Evolutionary conservation across 2,888 invertebrate genomes (phyloP).

Genomic region (Drosophila prostipennis): DNA sequence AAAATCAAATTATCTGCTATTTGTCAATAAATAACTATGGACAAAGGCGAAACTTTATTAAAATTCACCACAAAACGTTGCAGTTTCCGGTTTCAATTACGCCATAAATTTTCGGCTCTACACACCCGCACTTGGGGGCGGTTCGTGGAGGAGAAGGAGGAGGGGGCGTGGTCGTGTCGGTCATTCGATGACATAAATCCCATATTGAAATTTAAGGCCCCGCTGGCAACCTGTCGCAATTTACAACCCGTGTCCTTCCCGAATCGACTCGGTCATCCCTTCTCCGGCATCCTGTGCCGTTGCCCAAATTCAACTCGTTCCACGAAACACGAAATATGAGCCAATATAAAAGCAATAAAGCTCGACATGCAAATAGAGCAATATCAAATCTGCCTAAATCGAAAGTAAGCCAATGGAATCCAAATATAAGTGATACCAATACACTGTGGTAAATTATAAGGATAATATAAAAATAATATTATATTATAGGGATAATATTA

Average conservation of each 20-base stretch:
- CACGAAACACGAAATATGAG: conserved; percentile 69
- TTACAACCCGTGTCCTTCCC: conserved; percentile 63
- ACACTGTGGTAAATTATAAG: no score
- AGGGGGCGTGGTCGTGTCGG: conserved; percentile 26
- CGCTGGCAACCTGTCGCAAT: conserved; percentile 76
- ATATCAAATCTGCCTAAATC: conserved; percentile 54
- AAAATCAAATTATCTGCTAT: conserved; percentile 78
- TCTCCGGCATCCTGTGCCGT: neutral
- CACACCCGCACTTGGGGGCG: conserved; percentile 47
- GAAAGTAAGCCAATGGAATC: conserved; percentile 6
- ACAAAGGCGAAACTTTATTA: conserved; percentile 76
- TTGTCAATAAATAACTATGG: conserved; percentile 74
- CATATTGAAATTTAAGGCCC: conserved; percentile 77
- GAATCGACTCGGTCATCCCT: conserved; percentile 11
- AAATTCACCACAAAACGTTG: conserved; percentile 78
- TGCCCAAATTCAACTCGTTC: conserved; percentile 2
- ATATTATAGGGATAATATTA: no score
- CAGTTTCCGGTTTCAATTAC: conserved; percentile 79
- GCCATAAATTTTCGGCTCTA: conserved; percentile 69
- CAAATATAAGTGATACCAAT: neutral
- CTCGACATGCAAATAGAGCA: conserved; percentile 47
- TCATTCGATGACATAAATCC: conserved; percentile 59
- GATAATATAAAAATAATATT: no score
- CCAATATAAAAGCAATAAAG: conserved; percentile 77
- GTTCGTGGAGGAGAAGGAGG: neutral